Evolutionary conservation across 2,797 vertebrate genomes (phyloP).

Genomic region (Diglossa cyanea): DNA sequence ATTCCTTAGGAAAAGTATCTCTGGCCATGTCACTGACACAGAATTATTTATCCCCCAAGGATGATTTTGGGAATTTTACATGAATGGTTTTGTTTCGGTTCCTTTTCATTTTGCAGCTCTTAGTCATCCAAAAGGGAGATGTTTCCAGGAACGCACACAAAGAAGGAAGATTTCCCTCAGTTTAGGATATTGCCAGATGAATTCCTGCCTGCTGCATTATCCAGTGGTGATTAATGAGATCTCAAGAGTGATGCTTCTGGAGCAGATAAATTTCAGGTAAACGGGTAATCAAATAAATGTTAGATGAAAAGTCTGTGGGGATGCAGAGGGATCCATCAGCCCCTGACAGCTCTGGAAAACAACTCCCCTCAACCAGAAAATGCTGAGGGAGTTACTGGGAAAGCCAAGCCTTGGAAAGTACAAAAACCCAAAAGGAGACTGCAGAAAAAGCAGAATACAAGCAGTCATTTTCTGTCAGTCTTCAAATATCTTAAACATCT

Average conservation of each 20-base stretch:
- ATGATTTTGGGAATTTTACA: background rate
- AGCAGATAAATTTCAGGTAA: background rate
- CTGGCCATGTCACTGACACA: background rate
- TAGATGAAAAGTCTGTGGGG: background rate
- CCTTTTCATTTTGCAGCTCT: background rate
- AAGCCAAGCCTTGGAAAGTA: background rate
- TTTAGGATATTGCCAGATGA: background rate
- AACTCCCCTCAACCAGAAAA: background rate
- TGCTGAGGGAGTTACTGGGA: background rate
- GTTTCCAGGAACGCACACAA: background rate
- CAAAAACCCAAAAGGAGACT: background rate
- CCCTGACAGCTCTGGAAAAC: background rate
- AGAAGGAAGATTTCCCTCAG: background rate
- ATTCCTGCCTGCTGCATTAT: background rate
- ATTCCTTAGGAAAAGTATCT: background rate
- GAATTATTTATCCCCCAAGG: background rate
- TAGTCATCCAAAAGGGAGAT: background rate
- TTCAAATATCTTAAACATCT: background rate
- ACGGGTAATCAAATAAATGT: background rate
- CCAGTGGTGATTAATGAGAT: background rate
- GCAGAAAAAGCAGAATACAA: background rate
- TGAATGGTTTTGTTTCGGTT: fast-evolving
- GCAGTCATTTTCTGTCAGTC: background rate
- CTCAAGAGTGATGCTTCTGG: background rate
- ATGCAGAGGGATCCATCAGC: background rate